Evolutionary conservation across 2,888 invertebrate species (phyloP), one percentile per base, ranked within the genome.

Genomic region (Exocentrus adspersus): DNA sequence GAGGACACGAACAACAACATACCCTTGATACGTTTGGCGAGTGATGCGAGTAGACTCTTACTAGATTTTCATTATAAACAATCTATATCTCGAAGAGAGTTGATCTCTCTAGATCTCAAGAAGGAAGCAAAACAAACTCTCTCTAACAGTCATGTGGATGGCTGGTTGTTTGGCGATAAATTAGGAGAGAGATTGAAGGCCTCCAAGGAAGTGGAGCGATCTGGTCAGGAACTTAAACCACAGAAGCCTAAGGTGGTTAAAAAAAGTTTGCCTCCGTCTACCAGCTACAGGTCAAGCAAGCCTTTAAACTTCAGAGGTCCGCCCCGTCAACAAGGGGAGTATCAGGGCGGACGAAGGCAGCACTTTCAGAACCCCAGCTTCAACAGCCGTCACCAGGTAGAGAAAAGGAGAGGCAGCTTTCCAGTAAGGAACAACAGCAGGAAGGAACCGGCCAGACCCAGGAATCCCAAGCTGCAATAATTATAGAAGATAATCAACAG

Each of bases 151-250:
- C 9, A 37, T 3, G n/a, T 37, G 37, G 37, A 37, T 51, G 57
- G 45, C 2, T 65, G 48, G 56, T 45, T 65, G 2, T 65, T 65
- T 64, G 65, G 65, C 12, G 48, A 65, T 9, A 59, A 62, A 6
- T 21, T 65, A 10, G 63, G 45, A n/a, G 65, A 65, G 6, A 42
- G 60, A 1, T 3, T 64, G 14, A 60, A 61, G 20, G 46, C 48
- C 3, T 16, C 50, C 30, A 63, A 62, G 45, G 53, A 51, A 7
- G 4, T 64, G 21, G 46, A 60, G 54, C 28, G 24, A 12, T 32
- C 52, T 5, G 21, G 41, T 9, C 16, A 17, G 16, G 57, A 51
- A 19, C 43, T 43, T 4, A 43, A 43, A 1, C 20, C 14, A 48
- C 21, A 20, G 30, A 60, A 45, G 17, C 50, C 51, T 32, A 56